Conservation (phyloP, 2,113 vertebrate species). For the Gnathonemus echidnorhynchus region DNA sequence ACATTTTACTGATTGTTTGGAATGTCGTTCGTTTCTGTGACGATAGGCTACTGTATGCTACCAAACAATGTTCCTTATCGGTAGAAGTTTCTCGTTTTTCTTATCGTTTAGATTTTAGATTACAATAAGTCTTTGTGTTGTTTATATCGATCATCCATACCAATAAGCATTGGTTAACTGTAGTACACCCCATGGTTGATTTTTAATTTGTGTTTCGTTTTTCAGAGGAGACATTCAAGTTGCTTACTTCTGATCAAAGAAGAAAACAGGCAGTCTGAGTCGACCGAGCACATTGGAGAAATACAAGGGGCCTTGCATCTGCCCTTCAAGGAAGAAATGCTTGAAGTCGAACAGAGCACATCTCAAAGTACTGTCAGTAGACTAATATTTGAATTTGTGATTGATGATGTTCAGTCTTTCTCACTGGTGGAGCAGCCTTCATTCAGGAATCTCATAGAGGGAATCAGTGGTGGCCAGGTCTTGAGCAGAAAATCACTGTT, state of each 20-base stretch:
- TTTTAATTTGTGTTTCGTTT: not conserved
- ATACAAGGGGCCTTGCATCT: not conserved
- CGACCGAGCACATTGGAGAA: not conserved
- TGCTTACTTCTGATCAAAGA: not conserved
- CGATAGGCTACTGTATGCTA: not conserved
- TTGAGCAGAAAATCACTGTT: not conserved
- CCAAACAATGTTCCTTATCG: not conserved
- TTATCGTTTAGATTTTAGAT: not conserved
- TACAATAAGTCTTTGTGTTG: not conserved
- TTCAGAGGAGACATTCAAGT: not conserved
- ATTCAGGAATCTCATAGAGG: constrained; percentile 21
- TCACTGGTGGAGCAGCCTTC: constrained; percentile 14
- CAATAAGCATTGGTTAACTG: not conserved
- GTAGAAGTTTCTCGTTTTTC: not conserved
- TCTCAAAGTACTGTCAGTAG: not conserved
- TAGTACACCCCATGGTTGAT: not conserved
- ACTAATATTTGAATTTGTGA: constrained; percentile 16
- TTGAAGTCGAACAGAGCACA: not conserved
- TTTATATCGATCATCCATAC: not conserved
- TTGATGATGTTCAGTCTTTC: constrained; percentile 17
- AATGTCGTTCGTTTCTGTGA: not conserved
- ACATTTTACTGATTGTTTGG: not conserved
- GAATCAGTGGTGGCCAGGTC: constrained; percentile 6
- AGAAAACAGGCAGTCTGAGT: not conserved
- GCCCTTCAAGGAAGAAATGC: not conserved